Percentiles rank a stretch among this genome's conserved stretches.
Evolutionary conservation across 2,113 vertebrate genomes (phyloP).

Genomic region (Perccottus glenii): DNA sequence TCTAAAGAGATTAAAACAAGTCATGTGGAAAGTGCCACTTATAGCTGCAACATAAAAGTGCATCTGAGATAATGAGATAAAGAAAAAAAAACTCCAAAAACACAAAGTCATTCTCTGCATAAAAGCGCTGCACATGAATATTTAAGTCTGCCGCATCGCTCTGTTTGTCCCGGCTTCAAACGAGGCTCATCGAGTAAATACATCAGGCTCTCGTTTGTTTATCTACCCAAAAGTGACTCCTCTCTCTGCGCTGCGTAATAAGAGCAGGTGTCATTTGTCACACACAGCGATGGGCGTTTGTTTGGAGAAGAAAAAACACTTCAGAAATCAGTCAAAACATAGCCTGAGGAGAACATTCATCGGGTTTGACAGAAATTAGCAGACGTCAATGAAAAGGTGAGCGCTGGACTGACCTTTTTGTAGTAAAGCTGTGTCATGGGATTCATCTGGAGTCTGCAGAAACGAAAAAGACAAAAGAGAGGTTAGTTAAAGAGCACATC

Average conservation of each 20-base stretch:
- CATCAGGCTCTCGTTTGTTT: neutral
- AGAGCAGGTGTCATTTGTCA: neutral
- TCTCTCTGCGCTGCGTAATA: neutral
- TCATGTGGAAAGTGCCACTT: no score
- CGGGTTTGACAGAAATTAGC: neutral
- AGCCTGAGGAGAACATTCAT: neutral
- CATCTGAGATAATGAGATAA: no score
- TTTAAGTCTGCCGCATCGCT: no score
- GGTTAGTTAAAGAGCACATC: neutral
- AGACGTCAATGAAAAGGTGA: neutral
- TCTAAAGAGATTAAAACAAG: no score
- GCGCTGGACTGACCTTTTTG: conserved; percentile 87
- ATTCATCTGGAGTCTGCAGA: conserved; percentile 69
- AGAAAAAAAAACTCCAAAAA: no score
- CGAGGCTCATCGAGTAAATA: neutral
- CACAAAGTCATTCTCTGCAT: no score
- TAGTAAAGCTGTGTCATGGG: conserved; percentile 97
- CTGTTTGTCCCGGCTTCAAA: neutral
- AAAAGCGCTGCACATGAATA: no score
- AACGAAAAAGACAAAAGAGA: neutral
- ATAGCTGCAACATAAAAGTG: no score
- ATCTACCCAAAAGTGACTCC: neutral
- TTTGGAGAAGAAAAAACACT: neutral
- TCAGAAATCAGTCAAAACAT: neutral
- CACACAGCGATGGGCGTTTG: neutral